A percentile compares a stretch with the other conserved stretches of the same genome.
Conservation (phyloP, 2,888 invertebrate genomes). For the Megalurothrips usitatus region DNA sequence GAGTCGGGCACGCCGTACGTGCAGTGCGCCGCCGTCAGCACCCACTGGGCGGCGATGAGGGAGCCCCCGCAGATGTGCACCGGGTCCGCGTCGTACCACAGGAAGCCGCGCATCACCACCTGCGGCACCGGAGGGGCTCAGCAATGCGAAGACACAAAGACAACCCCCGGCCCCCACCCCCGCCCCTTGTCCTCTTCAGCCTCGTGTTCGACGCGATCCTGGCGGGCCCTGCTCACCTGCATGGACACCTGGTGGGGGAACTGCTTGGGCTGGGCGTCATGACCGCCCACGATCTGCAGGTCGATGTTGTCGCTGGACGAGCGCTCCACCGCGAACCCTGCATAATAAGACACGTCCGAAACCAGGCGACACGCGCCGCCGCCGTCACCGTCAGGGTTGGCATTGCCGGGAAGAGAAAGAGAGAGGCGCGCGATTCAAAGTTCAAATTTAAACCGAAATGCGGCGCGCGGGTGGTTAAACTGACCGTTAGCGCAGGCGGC, state of each 20-base stretch:
- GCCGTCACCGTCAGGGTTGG: too few relatives aligned
- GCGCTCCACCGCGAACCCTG: neutral
- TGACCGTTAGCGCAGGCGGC: neutral
- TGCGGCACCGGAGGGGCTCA: too few relatives aligned
- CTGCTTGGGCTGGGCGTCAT: neutral
- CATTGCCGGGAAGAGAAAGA: too few relatives aligned
- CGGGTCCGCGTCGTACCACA: neutral
- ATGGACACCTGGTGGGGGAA: conserved; percentile 1
- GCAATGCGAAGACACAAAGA: too few relatives aligned
- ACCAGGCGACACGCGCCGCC: neutral
- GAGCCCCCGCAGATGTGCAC: neutral
- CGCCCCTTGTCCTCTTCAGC: too few relatives aligned
- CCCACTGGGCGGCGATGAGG: neutral
- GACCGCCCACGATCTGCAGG: neutral
- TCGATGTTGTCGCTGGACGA: neutral
- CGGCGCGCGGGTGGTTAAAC: too few relatives aligned
- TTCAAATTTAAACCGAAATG: too few relatives aligned
- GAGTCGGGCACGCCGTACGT: neutral
- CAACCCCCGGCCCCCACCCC: too few relatives aligned
- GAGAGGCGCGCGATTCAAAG: too few relatives aligned
- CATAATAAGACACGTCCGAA: neutral
- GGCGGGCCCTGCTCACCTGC: neutral
- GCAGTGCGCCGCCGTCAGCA: neutral
- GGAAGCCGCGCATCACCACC: too few relatives aligned
- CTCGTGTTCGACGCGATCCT: too few relatives aligned